Evolutionary conservation across 2,888 invertebrate genomes (phyloP), one percentile per base, ranked within the genome.

Genomic region (Limnephilus auricula): DNA sequence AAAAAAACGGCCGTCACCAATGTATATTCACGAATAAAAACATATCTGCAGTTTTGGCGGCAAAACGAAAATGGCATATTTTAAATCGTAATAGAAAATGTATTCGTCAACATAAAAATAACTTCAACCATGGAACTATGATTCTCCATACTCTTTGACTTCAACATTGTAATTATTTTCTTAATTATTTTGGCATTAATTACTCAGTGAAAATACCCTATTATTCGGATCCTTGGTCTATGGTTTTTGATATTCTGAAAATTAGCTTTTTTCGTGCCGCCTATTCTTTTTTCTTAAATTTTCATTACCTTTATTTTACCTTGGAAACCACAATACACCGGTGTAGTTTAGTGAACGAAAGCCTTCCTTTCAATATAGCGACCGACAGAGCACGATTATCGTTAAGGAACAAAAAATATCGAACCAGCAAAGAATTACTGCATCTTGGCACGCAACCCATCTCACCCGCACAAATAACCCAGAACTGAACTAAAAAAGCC

Each of bases 381-480:
- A 6, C 34, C 32, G 32, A 32, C 32, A 82, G 32, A 82, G 34
- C 34, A 34, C 34, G 82, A 82, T 82, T 34, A 82, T 82, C 82
- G 82, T 34, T 82, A 82, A 6, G 34, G 34, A 32, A 25, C 25
- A 82, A 34, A 82, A 82, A 32, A 34, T 82, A 82, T 82, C 34
- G 82, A 34, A 34, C 82, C 32, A 82, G 34, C 82, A 25, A 82
- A 82, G 82, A 82, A 34, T 31, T 82, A 82, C 15, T 82, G 34
- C 34, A 31, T 15, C 31, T 82, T 34, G 34, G 32, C 82, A 82
- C 82, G 82, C 82, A 31, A 34, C 34, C 34, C 34, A 25, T 82
- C 65, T 65, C 25, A 25, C 65, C 25, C 25, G 25, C 65, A 25
- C 25, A 65, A n/a, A 65, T 25, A 65, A n/a, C 25, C 5, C n/a